Base-by-base conservation (phyloP, 2,888 invertebrate species). In the Diadegma fenestrale region DNA sequence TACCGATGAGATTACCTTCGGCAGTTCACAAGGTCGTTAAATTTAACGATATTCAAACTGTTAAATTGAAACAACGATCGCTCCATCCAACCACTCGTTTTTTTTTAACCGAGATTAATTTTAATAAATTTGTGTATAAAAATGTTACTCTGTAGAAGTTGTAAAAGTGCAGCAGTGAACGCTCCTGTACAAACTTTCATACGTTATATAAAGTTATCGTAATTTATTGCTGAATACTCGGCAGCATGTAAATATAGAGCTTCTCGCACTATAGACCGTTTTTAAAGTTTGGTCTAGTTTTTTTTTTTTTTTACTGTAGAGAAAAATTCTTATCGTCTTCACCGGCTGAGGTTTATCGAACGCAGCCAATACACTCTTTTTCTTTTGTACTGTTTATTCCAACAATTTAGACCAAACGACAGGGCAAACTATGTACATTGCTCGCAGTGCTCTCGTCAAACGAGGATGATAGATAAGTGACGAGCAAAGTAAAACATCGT, bases 391-490 rank as follows among this genome's bases (percentile, higher is more conserved):
- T 14, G 4, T 26, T 26, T 14, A 22, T 17, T 41, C 22, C 33
- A 17, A 58, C 41, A 17, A 58, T 72, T 58, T 22, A 5, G 51
- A 41, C 12, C 8, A 37, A 17, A 72, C 17, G 14, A 22, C 41
- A 26, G 17, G 41, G 17, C 19, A 41, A 41, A 58, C 17, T 17
- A 26, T 7, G 6, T 61, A n/a, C 43, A 79, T 69, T 45, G 45
- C 4, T 43, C 37, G 64, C 64, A 58, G 76, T 80, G 45, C 66
- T 63, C 22, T 63, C 22, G 64, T 37, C 45, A 51, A 14, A 37
- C 37, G 14, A 73, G 71, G 76, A 80, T 84, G 80, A 80, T 84
- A 80, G 76, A 80, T 84, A 80, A 76, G 64, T 66, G 76, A 84
- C 64, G 72, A 72, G 64, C 61, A 41, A 45, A 54, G 68, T 69